Conservation (phyloP, 2,113 vertebrate species). For the Ia io region DNA sequence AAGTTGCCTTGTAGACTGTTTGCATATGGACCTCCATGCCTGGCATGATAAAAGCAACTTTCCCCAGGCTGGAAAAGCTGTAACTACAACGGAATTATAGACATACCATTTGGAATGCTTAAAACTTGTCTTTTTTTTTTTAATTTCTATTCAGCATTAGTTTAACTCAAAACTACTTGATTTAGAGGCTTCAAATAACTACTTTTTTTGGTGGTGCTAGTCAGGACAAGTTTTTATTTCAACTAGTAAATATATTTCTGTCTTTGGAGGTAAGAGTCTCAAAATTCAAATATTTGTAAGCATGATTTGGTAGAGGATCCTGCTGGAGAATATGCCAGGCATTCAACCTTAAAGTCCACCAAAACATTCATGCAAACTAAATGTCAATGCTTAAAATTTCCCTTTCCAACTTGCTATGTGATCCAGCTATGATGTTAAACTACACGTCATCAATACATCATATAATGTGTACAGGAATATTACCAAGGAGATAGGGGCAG, state of each 20-base stretch:
- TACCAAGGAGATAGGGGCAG: neutral
- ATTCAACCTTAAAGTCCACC: neutral
- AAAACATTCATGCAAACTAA: constrained; percentile 1
- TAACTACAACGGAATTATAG: constrained; percentile 40
- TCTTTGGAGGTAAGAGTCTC: constrained; percentile 9
- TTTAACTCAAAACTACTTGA: constrained; percentile 4
- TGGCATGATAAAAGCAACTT: neutral
- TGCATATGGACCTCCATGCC: neutral
- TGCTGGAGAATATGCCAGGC: neutral
- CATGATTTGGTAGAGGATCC: neutral
- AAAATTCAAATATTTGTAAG: neutral
- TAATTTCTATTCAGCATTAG: neutral
- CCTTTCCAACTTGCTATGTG: neutral
- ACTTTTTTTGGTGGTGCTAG: neutral
- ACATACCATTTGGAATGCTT: constrained; percentile 20
- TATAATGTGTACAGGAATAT: neutral
- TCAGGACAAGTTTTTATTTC: neutral
- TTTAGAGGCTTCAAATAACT: constrained; percentile 8
- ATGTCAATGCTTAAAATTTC: neutral
- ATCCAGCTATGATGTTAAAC: neutral
- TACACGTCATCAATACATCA: neutral
- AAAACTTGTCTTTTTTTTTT: neutral
- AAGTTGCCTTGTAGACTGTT: constrained; percentile 62
- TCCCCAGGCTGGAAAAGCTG: neutral
- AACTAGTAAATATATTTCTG: neutral